Evolutionary conservation across 2,888 invertebrate genomes (phyloP).

Genomic region (Ommatoiulus sabulosus): DNA sequence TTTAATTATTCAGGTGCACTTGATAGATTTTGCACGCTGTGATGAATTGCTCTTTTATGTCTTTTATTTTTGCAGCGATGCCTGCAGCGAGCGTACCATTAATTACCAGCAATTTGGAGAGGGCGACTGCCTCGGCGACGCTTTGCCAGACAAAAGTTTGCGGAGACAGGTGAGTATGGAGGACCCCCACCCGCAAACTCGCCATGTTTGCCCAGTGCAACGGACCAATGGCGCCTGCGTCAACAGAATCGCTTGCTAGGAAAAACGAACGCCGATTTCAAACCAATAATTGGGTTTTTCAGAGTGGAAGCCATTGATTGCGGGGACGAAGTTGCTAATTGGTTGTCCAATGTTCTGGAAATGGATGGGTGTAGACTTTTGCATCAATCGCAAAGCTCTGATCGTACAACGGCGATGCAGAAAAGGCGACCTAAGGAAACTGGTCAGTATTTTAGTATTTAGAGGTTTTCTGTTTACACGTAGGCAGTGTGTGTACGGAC

Average conservation of each 20-base stretch:
- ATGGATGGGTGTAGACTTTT: conserved; percentile 72
- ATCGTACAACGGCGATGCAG: neutral
- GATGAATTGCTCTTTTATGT: neutral
- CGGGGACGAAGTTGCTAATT: conserved; percentile 82
- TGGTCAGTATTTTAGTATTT: neutral
- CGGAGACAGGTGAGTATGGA: conserved; percentile 72
- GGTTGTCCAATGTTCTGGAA: conserved; percentile 82
- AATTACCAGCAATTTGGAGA: neutral
- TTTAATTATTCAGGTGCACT: conserved; percentile 20
- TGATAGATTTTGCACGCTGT: neutral
- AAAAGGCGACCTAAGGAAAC: conserved; percentile 47
- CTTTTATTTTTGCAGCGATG: conserved; percentile 49
- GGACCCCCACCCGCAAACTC: no score
- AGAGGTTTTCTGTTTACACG: no score
- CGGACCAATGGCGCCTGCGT: neutral
- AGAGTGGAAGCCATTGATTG: conserved; percentile 83
- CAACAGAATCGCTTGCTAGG: conserved; percentile 7
- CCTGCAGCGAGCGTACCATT: conserved; percentile 35
- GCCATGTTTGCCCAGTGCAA: no score
- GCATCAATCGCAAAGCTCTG: neutral
- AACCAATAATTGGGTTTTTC: conserved; percentile 51
- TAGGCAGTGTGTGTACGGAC: no score
- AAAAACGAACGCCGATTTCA: neutral
- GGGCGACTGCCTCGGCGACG: neutral
- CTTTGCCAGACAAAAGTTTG: conserved; percentile 76